A percentile compares a stretch with the other conserved stretches of the same genome.
These are phyloP conservation scores for Cheiracanthium punctorium DNA, from an alignment of 2,888 invertebrate species.

Conservation along the genomic window DNA sequence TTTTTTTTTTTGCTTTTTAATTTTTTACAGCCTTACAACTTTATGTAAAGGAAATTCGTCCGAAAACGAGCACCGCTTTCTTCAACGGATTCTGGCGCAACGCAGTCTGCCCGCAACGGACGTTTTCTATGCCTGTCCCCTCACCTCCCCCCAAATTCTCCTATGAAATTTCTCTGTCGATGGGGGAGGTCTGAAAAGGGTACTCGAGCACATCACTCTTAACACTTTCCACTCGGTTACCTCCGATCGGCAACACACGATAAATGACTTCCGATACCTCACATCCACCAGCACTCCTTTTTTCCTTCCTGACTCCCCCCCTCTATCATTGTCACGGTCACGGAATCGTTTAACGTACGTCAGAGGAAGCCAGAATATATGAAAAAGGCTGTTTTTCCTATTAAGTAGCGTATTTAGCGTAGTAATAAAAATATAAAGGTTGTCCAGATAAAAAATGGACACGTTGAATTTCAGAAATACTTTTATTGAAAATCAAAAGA, in stretches of 20 bases:
- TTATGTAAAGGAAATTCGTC: no score
- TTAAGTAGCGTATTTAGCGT: no score
- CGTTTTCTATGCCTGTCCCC: neutral
- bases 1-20: no score
- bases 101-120: slow-evolving; percentile 21
- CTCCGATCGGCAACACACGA: neutral
- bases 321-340: neutral
- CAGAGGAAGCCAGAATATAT: no score
- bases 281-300: neutral
- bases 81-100: no score
- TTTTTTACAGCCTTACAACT: no score
- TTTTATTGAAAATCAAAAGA: no score
- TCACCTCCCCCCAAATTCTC: neutral
- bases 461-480: no score
- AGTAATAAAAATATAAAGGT: no score
- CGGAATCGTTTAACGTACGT: neutral
- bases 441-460: no score
- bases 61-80: no score
- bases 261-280: neutral
- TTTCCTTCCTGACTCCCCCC: neutral
- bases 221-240: slow-evolving; percentile 47
- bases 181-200: slow-evolving; percentile 6
- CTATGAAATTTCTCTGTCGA: neutral
- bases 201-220: slow-evolving; percentile 52
- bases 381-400: no score